phyloP scores from a whole-genome alignment of 35 echinoderm and acorn worm genomes.

The Hemicentrotus pulcherrimus region DNA sequence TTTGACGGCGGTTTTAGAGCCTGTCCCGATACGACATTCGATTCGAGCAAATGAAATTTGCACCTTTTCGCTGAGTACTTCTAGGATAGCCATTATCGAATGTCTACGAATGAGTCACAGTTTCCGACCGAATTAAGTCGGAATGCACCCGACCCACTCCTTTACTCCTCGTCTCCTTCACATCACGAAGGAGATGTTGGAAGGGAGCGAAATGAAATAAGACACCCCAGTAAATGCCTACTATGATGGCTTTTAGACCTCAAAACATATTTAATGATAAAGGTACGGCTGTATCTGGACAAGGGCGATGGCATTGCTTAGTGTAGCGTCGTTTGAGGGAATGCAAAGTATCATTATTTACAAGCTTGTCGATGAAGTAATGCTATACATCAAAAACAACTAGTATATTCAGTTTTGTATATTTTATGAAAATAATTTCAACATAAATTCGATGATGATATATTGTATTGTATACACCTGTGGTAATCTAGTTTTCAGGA shows the following conservation, averaged over 20 bases:
- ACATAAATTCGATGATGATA: too few species aligned
- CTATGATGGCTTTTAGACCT: not conserved
- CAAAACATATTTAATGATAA: not conserved
- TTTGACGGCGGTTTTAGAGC: not conserved
- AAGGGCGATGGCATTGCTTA: too few species aligned
- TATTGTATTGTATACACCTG: too few species aligned
- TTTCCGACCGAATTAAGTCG: not conserved
- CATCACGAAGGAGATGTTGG: not conserved
- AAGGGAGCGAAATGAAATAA: not conserved
- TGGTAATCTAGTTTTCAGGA: too few species aligned
- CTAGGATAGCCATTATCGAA: not conserved
- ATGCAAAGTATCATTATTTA: too few species aligned
- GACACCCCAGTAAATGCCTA: not conserved
- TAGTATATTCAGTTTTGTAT: too few species aligned
- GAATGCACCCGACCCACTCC: not conserved
- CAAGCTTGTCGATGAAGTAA: too few species aligned
- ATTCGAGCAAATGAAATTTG: not conserved
- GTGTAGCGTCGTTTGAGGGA: too few species aligned
- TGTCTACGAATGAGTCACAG: not conserved
- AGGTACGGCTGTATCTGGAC: not conserved
- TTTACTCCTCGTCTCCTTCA: not conserved
- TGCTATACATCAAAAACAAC: too few species aligned
- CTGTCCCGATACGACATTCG: not conserved
- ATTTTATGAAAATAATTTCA: too few species aligned
- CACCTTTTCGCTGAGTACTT: not conserved